Evolutionary conservation across 2,797 vertebrate species (phyloP), one percentile per base, ranked within the genome.

Genomic region (Mormyrus hasselquistii): DNA sequence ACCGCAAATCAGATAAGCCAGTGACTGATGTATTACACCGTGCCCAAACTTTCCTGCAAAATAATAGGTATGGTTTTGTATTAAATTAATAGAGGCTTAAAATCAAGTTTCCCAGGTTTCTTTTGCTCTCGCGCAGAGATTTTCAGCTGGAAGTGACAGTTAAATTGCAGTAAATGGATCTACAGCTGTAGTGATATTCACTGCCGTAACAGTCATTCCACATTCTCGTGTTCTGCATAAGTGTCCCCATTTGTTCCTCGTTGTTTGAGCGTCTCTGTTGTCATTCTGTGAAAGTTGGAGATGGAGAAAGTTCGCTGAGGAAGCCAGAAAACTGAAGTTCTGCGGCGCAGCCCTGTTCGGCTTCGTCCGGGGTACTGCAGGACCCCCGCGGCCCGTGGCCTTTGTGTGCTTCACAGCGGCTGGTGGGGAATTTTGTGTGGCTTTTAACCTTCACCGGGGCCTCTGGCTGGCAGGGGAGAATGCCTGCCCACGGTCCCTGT

Each of bases 371-470:
- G 90, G 91, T 92, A 90, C 91, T 91, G 89, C 88, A 10, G 49
- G 52, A 89, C 57, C 92, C 95, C 94, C 52, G 92, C 95, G 92
- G 95, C 85, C 92, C 84, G 88, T 89, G 89, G 94, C 92, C 93
- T 95, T 95, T 96, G 93, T 95, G 92, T 89, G 47, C 93, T 92
- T 93, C 91, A 90, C 90, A 93, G 92, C 91, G 91, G 93, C 94
- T 91, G 92, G 93, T 94, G 94, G 93, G 59, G 93, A 95, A 92
- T 94, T 93, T 14, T 94, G 92, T 93, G 93, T 94, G 94, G 90
- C 93, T 95, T 96, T 95, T 96, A 95, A 96, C 94, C 95, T 94
- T 92, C 87, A 53, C 65, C 50, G 76, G 59, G 92, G 91, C 90
- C 86, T 86, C 84, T 62, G 50, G 41, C 69, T 65, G 87, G 79